Evolutionary conservation across 2,113 vertebrate species (phyloP), one percentile per base, ranked within the genome.

Genomic region (Aythya baeri): DNA sequence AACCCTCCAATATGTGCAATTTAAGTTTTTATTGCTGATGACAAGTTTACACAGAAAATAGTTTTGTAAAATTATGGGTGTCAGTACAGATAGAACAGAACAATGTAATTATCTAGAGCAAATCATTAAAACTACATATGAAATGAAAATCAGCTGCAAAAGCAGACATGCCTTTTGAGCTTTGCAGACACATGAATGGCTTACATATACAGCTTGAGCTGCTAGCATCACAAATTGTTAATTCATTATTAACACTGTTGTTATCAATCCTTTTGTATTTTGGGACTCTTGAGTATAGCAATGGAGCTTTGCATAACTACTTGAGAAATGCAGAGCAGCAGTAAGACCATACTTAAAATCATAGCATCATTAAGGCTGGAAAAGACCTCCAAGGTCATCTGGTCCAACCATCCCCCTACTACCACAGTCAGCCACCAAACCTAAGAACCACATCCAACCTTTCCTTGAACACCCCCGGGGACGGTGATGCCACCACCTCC

Each of bases 71-170:
- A 94, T 95, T 52, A 59, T 0, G 2, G 36, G 41, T 89, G 58
- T 54, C 71, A 41, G 31, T 5, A 74, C 38, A 87, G 81, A 15
- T 5, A 49, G 74, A 76, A 17, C 6, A 66, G 86, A 89, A 58
- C 58, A 85, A 58, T 52, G 58, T 65, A 70, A 97, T 94, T 83
- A 93, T 63, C 78, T 27, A n/a, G 81, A 87, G 50, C 29, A 77
- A 89, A 68, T 82, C 59, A 67, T 93, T 86, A 83, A 63, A 71
- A 49, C 22, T 62, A 82, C 62, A 17, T 44, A n/a, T 68, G 44
- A 83, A 85, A 89, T 29, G 6, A 68, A 92, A 76, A 94, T 94
- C 81, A 86, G 76, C 72, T 83, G 68, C 86, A 67, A 54, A 74
- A 61, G n/a, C 72, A 91, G 65, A 12, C 27, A 12, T 10, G 74